phyloP scores from a whole-genome alignment of 2,113 vertebrate species.

The Archocentrus centrarchus region DNA sequence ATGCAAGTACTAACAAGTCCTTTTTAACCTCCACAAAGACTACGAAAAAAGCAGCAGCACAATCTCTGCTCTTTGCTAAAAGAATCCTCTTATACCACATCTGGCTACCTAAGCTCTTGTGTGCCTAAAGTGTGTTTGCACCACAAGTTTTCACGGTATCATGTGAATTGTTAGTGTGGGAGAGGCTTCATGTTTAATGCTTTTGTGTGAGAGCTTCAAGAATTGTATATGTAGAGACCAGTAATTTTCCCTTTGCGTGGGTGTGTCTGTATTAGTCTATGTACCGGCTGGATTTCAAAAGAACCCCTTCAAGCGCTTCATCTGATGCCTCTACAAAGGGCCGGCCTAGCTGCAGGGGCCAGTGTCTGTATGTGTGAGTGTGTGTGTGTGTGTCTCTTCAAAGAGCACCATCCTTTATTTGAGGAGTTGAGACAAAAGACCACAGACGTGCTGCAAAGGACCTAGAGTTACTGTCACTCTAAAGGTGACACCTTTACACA shows the following conservation, averaged over 20 bases:
- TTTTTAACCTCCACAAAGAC: background rate
- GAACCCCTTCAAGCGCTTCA: conserved; percentile 62
- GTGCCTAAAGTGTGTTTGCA: background rate
- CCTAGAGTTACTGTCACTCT: conserved; percentile 44
- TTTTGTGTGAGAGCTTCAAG: background rate
- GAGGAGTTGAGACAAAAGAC: conserved; percentile 66
- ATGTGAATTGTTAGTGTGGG: background rate
- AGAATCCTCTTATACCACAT: conserved; percentile 31
- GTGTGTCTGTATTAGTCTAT: conserved; percentile 31
- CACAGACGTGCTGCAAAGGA: conserved; percentile 38
- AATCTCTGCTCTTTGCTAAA: background rate
- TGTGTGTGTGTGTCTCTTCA: conserved; percentile 15
- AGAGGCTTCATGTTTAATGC: background rate
- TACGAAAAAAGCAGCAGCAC: background rate
- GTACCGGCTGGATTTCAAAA: conserved; percentile 72
- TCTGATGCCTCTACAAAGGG: conserved; percentile 76
- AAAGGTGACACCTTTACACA: conserved; percentile 31
- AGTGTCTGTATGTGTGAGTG: conserved; percentile 6
- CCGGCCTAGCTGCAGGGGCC: conserved; percentile 46
- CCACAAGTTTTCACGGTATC: background rate
- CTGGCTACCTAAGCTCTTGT: background rate
- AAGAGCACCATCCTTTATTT: conserved; percentile 61
- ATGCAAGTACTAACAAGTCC: background rate
- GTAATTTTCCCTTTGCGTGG: conserved; percentile 6
- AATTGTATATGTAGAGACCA: conserved; percentile 5